Evolutionary conservation across 2,797 vertebrate genomes (phyloP).

Genomic region (Cygnus olor): DNA sequence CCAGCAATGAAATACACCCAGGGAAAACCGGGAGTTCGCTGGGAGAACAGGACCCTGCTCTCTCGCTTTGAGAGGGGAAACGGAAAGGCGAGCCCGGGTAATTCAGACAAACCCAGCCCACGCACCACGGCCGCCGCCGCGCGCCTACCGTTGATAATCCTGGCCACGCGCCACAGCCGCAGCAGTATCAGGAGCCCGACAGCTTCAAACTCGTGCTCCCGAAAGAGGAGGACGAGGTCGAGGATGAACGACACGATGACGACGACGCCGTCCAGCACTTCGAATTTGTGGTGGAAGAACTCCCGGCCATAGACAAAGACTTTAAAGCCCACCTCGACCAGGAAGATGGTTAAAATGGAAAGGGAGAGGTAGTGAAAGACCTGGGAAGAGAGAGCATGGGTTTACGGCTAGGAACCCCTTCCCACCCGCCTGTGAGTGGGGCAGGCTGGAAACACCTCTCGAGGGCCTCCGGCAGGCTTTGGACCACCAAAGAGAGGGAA

Average conservation of each 20-base stretch:
- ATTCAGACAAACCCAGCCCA: background rate
- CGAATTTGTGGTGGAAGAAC: slow-evolving; percentile 96
- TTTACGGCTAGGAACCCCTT: background rate
- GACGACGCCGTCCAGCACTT: slow-evolving; percentile 90
- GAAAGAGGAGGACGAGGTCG: slow-evolving; percentile 86
- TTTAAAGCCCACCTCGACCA: slow-evolving; percentile 90
- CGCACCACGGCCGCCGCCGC: accelerated
- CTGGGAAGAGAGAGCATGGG: slow-evolving; percentile 67
- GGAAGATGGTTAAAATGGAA: slow-evolving; percentile 89
- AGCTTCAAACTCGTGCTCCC: slow-evolving; percentile 87
- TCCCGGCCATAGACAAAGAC: slow-evolving; percentile 88
- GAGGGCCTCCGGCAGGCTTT: background rate
- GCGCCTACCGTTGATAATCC: slow-evolving; percentile 91
- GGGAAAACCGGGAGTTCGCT: accelerated
- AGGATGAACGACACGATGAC: slow-evolving; percentile 91
- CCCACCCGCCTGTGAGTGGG: accelerated
- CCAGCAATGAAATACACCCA: background rate
- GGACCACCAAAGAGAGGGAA: background rate
- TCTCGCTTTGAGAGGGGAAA: background rate
- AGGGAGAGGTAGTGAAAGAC: slow-evolving; percentile 93
- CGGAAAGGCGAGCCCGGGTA: accelerated
- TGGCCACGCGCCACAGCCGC: slow-evolving; percentile 93
- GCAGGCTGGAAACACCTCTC: background rate
- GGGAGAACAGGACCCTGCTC: background rate
- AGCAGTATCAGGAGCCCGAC: slow-evolving; percentile 92